Percentiles rank a stretch among this genome's conserved stretches.
Conservation (phyloP, 2,797 vertebrate species). For the Balearica regulorum region DNA sequence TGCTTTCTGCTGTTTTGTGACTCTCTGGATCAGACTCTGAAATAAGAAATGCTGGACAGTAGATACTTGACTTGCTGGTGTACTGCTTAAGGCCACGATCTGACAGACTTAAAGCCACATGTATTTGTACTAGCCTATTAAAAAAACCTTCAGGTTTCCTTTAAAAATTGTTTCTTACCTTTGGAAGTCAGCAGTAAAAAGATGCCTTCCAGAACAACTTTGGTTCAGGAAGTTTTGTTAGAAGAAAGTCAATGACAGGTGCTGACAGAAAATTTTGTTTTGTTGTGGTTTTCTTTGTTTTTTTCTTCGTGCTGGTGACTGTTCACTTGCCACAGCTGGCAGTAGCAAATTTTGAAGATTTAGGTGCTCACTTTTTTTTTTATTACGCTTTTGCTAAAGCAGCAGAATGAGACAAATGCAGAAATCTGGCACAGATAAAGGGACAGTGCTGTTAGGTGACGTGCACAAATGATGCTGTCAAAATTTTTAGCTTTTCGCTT, state of each 20-base stretch:
- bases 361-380: neutral
- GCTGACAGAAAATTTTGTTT: neutral
- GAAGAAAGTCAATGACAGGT: neutral
- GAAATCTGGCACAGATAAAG: neutral
- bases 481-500: neutral
- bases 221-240: neutral
- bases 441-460: neutral
- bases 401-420: neutral
- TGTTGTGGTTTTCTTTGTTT: neutral
- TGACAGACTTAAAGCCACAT: neutral
- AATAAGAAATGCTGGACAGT: neutral
- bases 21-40: neutral
- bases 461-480: neutral
- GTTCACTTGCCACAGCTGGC: neutral
- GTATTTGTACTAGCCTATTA: neutral
- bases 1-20: neutral
- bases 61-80: neutral
- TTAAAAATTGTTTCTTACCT: neutral
- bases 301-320: neutral
- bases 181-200: neutral
- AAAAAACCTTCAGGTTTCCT: neutral
- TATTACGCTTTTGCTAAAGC: neutral
- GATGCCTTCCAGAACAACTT: neutral
- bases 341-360: neutral
- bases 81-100: neutral